These are phyloP conservation scores for Cantharis rufa DNA, from an alignment of 2,888 invertebrate genomes.

Conservation along the genomic window DNA sequence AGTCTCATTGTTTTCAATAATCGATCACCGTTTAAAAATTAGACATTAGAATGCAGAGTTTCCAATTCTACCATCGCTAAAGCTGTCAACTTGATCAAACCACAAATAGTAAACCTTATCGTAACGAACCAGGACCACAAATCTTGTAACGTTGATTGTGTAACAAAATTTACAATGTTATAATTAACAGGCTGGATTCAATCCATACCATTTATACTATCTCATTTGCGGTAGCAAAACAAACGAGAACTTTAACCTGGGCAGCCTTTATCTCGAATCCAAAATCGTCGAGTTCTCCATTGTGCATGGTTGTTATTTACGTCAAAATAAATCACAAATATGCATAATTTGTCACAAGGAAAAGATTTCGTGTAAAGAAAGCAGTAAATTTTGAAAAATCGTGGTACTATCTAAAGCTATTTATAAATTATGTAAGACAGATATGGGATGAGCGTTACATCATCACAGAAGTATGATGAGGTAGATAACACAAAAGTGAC, in stretches of 20 bases:
- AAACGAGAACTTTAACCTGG: conserved; percentile 12
- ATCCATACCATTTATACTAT: not conserved
- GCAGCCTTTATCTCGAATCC: not conserved
- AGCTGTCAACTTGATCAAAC: not conserved
- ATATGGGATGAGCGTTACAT: not conserved
- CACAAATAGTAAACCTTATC: not conserved
- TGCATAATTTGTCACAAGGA: not conserved
- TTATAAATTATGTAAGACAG: not conserved
- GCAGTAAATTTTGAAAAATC: conserved; percentile 2
- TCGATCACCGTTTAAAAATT: not conserved
- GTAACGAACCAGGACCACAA: conserved; percentile 6
- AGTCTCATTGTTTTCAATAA: not conserved
- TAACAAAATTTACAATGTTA: conserved; percentile 7
- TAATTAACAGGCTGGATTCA: conserved; percentile 8
- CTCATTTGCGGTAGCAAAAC: not conserved
- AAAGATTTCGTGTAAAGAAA: not conserved
- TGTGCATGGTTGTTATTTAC: not conserved
- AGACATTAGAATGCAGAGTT: not conserved
- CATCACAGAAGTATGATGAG: not conserved
- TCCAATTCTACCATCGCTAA: not conserved
- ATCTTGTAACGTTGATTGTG: conserved; percentile 7
- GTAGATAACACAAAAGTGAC: not conserved
- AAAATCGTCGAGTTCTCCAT: not conserved
- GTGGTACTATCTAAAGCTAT: not conserved
- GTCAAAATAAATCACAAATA: not conserved